Base-by-base conservation (phyloP, 2,888 invertebrate genomes). In the Philhelius pedissequus region DNA sequence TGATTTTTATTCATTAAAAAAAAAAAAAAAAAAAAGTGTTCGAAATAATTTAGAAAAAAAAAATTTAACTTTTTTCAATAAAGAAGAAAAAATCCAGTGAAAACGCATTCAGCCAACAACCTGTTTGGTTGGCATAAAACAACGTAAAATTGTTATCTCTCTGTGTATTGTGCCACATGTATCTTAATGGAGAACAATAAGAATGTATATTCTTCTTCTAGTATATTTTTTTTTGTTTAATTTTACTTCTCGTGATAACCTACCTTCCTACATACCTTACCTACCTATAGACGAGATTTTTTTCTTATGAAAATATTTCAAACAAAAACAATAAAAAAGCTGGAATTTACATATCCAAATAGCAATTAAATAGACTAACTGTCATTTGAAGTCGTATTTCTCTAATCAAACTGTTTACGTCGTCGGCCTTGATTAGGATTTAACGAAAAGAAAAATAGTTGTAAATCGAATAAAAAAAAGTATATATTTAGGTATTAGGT, bases 101-200 rank as follows among this genome's bases (percentile, higher is more conserved):
- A 75, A 82, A 78, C 69, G 77, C 78, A 86, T 60, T 75, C 70
- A 75, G 48, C 82, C 70, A 75, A 40, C 82, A 82, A 82, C 82
- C 78, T 86, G 86, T 86, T 86, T 74, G 30, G 82, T 78, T 86
- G 70, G 70, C 66, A 76, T 60, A 38, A 30, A 54, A 77, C 40
- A 71, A 70, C 50, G 66, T 73, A 54, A 81, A 77, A 68, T 71
- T 79, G 35, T 80, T 74, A 78, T 70, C 62, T 70, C 56, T 86
- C 66, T 54, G 69, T 82, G 68, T 82, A 64, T 82, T 77, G 81
- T 78, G 82, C 70, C 86, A 82, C 64, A 71, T 78, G 58, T 75
- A 79, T 79, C 62, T 45, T 40, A 68, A 69, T 35, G 70, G 43
- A 62, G 62, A 56, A 84, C 38, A 20, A 66, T 38, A 79, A 68